Conservation (phyloP, 2,113 vertebrate genomes). For the Pteruthius melanotis region DNA sequence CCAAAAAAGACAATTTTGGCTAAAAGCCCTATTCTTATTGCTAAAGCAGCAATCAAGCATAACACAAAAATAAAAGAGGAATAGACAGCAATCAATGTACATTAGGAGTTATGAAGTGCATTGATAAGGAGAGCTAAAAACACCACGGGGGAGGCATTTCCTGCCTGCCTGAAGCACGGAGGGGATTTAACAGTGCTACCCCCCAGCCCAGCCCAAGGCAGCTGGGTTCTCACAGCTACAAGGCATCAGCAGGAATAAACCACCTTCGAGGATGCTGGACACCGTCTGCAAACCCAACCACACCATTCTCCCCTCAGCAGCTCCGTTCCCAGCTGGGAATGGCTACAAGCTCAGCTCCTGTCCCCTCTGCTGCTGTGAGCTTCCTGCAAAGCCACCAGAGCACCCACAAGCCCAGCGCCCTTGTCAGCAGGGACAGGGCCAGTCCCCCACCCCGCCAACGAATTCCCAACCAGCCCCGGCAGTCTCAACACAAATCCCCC, state of each 20-base stretch:
- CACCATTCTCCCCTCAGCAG: neutral
- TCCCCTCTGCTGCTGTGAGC: fast-evolving
- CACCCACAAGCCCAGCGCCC: fast-evolving
- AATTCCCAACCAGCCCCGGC: neutral
- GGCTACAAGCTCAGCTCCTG: fast-evolving
- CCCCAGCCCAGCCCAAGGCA: neutral
- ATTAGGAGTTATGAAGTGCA: conserved; percentile 45
- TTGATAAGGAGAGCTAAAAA: conserved; percentile 54
- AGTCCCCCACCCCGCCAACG: fast-evolving
- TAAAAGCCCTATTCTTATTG: conserved; percentile 61
- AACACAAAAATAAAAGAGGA: conserved; percentile 47
- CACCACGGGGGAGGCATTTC: neutral
- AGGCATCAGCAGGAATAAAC: neutral
- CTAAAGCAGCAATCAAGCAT: conserved; percentile 59
- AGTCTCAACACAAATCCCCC: neutral
- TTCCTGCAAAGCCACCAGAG: fast-evolving
- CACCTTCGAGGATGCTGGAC: neutral
- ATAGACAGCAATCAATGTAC: conserved; percentile 58
- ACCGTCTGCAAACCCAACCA: neutral
- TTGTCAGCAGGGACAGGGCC: fast-evolving
- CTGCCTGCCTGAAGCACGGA: neutral
- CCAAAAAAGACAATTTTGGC: conserved; percentile 61
- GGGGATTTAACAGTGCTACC: neutral
- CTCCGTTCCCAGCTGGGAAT: neutral
- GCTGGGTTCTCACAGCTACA: neutral